Evolutionary conservation across 1,140 invertebrate species (phyloP).

Genomic region (Leptopilina boulardi): DNA sequence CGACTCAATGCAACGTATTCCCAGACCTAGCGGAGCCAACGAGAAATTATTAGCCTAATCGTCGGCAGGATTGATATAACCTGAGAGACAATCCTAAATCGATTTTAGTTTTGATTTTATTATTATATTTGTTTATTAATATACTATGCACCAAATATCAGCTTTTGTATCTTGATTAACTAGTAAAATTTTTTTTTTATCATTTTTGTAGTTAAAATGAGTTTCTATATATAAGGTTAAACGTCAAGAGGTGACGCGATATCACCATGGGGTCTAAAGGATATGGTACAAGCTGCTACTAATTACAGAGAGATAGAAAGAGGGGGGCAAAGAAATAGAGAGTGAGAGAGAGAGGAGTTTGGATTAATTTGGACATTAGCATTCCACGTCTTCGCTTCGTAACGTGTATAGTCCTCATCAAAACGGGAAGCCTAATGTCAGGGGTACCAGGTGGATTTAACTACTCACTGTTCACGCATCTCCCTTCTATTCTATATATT

Average conservation of each 20-base stretch:
- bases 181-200: no score
- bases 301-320: conserved; percentile 54
- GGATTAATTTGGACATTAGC: conserved; percentile 67
- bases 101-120: no score
- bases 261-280: not conserved
- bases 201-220: no score
- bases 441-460: conserved; percentile 55
- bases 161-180: no score
- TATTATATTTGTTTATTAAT: no score
- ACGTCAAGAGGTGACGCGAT: not conserved
- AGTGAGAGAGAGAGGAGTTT: conserved; percentile 47
- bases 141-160: no score
- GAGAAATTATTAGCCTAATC: conserved; percentile 26
- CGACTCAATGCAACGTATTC: not conserved
- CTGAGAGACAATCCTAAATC: no score
- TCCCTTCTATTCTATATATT: not conserved
- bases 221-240: not conserved
- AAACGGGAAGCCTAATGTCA: conserved; percentile 35
- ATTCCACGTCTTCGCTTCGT: conserved; percentile 54
- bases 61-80: not conserved
- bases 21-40: not conserved
- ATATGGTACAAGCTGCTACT: conserved; percentile 48
- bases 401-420: conserved; percentile 31
- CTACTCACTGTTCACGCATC: conserved; percentile 42
- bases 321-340: no score